Conservation (phyloP, 2,797 vertebrate species). For the Gymnoscopelus braueri region DNA sequence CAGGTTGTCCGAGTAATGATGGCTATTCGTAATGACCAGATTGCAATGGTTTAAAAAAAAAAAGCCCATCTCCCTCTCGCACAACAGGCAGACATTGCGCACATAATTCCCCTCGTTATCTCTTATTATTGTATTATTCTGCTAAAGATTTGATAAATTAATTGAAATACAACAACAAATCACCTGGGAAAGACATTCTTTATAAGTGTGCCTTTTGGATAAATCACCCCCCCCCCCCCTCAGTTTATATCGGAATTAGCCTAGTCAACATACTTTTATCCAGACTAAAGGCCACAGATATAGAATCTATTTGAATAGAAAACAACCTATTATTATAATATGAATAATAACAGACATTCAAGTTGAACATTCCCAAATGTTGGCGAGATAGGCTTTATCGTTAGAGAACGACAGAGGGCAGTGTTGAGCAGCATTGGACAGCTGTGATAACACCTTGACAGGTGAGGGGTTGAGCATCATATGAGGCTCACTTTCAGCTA, state of each 20-base stretch:
- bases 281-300: not conserved
- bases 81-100: conserved; percentile 20
- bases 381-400: not conserved
- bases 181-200: conserved; percentile 33
- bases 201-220: conserved; percentile 42
- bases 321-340: not conserved
- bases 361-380: not conserved
- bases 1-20: not conserved
- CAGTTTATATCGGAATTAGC: not conserved
- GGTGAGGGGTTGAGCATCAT: conserved; percentile 50
- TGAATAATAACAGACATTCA: not conserved
- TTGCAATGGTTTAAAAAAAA: conserved; percentile 29
- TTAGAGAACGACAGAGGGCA: conserved; percentile 74
- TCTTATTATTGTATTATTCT: not conserved
- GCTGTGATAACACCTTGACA: conserved; percentile 53
- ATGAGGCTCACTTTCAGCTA: conserved; percentile 8
- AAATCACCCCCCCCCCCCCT: conserved; percentile 6
- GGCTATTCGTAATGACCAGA: conserved; percentile 18
- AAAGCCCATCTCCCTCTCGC: conserved; percentile 51
- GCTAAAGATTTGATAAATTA: not conserved
- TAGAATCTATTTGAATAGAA: not conserved
- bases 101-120: not conserved
- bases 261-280: not conserved
- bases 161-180: conserved; percentile 18
- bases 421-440: conserved; percentile 70